Evolutionary conservation across 2,113 vertebrate genomes (phyloP).

Genomic region (Xenopus borealis): DNA sequence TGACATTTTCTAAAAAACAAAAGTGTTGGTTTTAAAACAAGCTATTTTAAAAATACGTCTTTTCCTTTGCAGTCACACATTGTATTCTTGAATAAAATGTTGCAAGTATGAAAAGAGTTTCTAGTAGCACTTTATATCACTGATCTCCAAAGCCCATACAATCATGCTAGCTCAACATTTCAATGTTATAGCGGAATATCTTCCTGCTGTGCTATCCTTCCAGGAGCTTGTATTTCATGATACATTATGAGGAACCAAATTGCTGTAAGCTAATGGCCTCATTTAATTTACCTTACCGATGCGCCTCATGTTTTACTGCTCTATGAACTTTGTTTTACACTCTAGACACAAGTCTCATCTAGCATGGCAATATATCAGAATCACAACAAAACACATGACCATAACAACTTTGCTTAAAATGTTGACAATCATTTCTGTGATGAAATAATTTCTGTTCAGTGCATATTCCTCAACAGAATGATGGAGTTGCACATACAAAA

Average conservation of each 20-base stretch:
- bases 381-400: background rate
- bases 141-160: background rate
- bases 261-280: background rate
- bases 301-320: background rate
- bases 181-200: background rate
- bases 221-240: background rate
- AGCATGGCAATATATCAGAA: background rate
- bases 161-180: conserved; percentile 19
- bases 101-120: background rate
- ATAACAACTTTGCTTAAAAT: background rate
- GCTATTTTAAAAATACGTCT: no score
- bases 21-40: no score
- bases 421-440: background rate
- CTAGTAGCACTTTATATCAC: background rate
- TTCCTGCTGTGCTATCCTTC: conserved; percentile 11
- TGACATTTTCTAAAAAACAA: no score
- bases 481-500: no score
- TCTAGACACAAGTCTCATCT: conserved; percentile 11
- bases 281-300: conserved; percentile 3
- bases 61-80: no score
- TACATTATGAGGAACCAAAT: background rate
- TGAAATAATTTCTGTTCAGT: no score
- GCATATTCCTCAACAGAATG: no score
- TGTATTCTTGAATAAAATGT: background rate
- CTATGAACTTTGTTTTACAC: conserved; percentile 8